These are phyloP conservation scores for Hyles euphorbiae DNA, from an alignment of 1,140 invertebrate genomes.

Conservation along the genomic window DNA sequence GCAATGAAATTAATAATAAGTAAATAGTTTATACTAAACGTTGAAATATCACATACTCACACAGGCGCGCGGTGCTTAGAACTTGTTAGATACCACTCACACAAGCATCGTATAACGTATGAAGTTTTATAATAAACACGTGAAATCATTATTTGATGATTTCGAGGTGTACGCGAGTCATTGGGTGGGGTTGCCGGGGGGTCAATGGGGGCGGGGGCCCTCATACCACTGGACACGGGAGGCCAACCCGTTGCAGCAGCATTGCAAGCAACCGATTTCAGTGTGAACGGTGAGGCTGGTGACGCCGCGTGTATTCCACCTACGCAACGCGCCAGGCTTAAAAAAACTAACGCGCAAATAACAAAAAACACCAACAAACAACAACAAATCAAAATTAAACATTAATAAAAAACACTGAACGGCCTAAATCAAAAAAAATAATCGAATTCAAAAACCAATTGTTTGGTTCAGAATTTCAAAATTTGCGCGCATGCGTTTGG, in stretches of 20 bases:
- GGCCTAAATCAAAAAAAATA: slow-evolving; percentile 46
- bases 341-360: slow-evolving; percentile 47
- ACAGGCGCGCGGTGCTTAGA: slow-evolving; percentile 33
- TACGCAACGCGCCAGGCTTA: slow-evolving; percentile 57
- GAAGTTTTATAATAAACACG: slow-evolving; percentile 69
- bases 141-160: slow-evolving; percentile 75
- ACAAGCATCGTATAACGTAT: slow-evolving; percentile 22
- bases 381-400: slow-evolving; percentile 32
- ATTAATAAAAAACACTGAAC: slow-evolving; percentile 42
- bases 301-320: slow-evolving; percentile 68
- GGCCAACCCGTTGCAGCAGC: slow-evolving; percentile 51
- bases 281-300: slow-evolving; percentile 67
- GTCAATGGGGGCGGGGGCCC: slow-evolving; percentile 28
- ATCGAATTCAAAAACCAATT: slow-evolving; percentile 57
- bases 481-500: slow-evolving; percentile 66
- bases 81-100: slow-evolving; percentile 28
- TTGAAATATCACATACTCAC: slow-evolving; percentile 32
- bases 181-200: slow-evolving; percentile 57
- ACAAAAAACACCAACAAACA: slow-evolving; percentile 28
- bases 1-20: slow-evolving; percentile 54
- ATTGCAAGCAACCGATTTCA: slow-evolving; percentile 58
- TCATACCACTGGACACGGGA: slow-evolving; percentile 43
- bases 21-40: slow-evolving; percentile 61
- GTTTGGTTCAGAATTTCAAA: slow-evolving; percentile 65
- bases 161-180: slow-evolving; percentile 60